Percentiles rank a stretch among this genome's conserved stretches.
phyloP scores from a whole-genome alignment of 2,113 vertebrate species.

The Dendrocopos noguchii region DNA sequence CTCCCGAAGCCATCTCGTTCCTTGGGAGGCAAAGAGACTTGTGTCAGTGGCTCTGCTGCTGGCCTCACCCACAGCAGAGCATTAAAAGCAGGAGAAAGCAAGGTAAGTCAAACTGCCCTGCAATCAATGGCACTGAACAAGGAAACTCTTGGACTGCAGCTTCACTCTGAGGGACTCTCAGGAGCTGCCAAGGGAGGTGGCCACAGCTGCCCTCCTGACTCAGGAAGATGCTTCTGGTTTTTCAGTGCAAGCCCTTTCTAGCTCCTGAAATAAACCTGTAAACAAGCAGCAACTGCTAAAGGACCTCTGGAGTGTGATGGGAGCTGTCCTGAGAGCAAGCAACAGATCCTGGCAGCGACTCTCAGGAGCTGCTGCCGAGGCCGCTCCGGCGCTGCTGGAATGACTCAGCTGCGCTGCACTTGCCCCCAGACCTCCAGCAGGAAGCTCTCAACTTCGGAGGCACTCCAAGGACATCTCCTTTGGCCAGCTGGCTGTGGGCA shows the following conservation, averaged over 20 bases:
- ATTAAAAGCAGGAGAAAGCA: constrained; percentile 4
- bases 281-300: neutral
- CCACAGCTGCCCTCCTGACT: neutral
- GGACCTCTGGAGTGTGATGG: neutral
- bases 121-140: neutral
- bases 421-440: neutral
- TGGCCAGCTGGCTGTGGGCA: neutral
- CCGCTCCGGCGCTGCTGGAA: constrained; percentile 3
- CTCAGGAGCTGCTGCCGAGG: neutral
- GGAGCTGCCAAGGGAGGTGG: neutral
- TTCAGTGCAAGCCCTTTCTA: neutral
- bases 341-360: constrained; percentile 1
- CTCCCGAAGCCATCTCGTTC: constrained; percentile 93
- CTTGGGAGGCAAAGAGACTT: constrained; percentile 68
- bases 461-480: neutral
- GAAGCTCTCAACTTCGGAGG: constrained; percentile 22
- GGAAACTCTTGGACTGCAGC: neutral
- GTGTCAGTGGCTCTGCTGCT: neutral
- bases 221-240: constrained; percentile 32
- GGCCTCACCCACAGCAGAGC: neutral
- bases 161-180: neutral
- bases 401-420: constrained; percentile 8
- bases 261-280: neutral
- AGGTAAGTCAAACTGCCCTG: constrained; percentile 4
- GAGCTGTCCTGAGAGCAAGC: neutral